These are phyloP conservation scores for Avahi laniger DNA, from an alignment of 2,797 vertebrate species.

Conservation along the genomic window DNA sequence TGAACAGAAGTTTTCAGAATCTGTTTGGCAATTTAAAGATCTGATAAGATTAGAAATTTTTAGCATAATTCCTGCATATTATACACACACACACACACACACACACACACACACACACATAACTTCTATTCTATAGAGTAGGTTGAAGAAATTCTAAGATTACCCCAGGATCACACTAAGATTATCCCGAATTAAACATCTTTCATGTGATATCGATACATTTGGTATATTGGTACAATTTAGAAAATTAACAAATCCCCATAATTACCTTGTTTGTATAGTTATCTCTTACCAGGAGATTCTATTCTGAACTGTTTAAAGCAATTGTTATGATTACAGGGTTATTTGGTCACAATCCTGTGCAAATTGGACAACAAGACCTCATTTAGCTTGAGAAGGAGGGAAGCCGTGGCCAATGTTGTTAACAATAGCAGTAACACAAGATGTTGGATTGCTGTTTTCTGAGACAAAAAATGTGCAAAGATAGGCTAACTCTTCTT, in stretches of 20 bases:
- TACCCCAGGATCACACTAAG: neutral
- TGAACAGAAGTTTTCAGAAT: neutral
- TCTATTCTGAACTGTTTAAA: neutral
- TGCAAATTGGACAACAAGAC: neutral
- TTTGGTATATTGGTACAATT: too few species aligned
- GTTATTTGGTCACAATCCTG: neutral
- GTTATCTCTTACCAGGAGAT: neutral
- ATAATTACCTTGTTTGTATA: neutral
- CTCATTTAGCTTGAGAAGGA: neutral
- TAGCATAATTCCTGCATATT: neutral
- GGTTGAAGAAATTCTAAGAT: neutral
- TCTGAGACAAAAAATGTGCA: neutral
- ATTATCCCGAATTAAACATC: neutral
- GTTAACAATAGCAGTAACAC: neutral
- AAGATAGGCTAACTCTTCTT: neutral
- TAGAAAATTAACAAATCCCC: neutral
- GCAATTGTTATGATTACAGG: neutral
- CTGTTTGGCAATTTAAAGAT: neutral
- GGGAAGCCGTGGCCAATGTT: neutral
- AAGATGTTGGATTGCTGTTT: neutral
- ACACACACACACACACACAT: neutral
- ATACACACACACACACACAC: too few species aligned
- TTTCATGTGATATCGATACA: neutral
- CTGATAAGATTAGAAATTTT: neutral
- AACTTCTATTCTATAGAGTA: neutral